Evolutionary conservation across 1,140 invertebrate genomes (phyloP).

Genomic region (Eumaeus atala): DNA sequence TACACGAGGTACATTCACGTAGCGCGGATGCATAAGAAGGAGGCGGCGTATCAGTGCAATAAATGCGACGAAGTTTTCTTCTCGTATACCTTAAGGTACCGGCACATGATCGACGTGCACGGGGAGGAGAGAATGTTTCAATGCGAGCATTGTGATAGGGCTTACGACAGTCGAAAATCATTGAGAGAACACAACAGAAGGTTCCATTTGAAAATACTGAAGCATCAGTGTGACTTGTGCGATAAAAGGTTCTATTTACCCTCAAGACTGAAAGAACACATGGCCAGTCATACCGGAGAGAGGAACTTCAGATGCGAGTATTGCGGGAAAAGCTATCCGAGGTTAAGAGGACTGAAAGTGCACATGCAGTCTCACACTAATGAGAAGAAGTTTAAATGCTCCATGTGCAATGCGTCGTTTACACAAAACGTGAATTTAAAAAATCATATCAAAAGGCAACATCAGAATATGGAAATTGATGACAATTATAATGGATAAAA

Average conservation of each 20-base stretch:
- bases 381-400: constrained; percentile 47
- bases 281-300: constrained; percentile 56
- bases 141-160: constrained; percentile 50
- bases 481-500: constrained; percentile 25
- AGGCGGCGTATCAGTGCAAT: constrained; percentile 49
- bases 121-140: constrained; percentile 45
- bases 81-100: constrained; percentile 45
- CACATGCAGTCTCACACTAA: constrained; percentile 50
- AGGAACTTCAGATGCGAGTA: constrained; percentile 58
- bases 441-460: constrained; percentile 54
- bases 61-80: constrained; percentile 56
- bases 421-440: constrained; percentile 52
- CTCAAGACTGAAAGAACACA: constrained; percentile 50
- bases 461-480: constrained; percentile 39
- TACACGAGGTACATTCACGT: constrained; percentile 51
- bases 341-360: constrained; percentile 42
- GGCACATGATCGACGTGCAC: constrained; percentile 54
- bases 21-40: constrained; percentile 47
- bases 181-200: constrained; percentile 50
- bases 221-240: constrained; percentile 57
- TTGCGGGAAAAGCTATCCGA: constrained; percentile 57
- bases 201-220: constrained; percentile 51
- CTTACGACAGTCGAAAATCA: constrained; percentile 53
- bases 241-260: constrained; percentile 60
- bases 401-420: constrained; percentile 43